Evolutionary conservation across 2,113 vertebrate genomes (phyloP), one percentile per base, ranked within the genome.

Genomic region (Protobothrops flavoviridis): DNA sequence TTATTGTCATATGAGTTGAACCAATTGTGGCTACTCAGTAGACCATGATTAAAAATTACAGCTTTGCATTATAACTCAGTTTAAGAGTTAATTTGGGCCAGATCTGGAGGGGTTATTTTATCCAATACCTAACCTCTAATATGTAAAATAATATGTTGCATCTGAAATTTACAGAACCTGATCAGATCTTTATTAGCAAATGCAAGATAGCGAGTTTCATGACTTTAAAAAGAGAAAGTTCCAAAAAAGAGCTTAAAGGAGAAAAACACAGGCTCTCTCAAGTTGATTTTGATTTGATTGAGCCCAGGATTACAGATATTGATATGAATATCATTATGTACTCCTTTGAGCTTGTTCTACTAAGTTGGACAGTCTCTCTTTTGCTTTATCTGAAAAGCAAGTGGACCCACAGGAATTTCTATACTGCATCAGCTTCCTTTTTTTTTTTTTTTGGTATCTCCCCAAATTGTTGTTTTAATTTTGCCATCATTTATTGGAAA

Each of bases 401-500:
- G 45, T 57, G 53, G 43, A 29, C 43, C 24, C 7, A 48, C 11
- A n/a, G 6, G 20, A 13, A 29, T 43, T 26, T 85, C 39, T n/a
- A 87, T 48, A 50, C 45, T 43, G 55, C 26, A 87, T 61, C 33
- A 24, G 43, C 10, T 29, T 48, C 4, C 29, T 50, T 17, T 45
- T 45, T 45, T 45, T 45, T 45, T 45, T 45, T 45, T 45, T 59
- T 59, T 21, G 39, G 23, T 26, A 13, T 92, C 45, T 88, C n/a
- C 85, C 45, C 61, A 93, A 50, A 2, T 13, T 90, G 4, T 29
- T 21, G 13, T 50, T 96, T 85, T 39, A 50, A 90, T 48, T 93
- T 95, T 87, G 86, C 57, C 56, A 95, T 29, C 21, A 92, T 69
- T 95, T 94, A 81, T 13, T 94, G 64, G 85, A 95, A 57, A 93